Evolutionary conservation across 1,140 invertebrate species (phyloP).

Genomic region (Drosophila guanche): DNA sequence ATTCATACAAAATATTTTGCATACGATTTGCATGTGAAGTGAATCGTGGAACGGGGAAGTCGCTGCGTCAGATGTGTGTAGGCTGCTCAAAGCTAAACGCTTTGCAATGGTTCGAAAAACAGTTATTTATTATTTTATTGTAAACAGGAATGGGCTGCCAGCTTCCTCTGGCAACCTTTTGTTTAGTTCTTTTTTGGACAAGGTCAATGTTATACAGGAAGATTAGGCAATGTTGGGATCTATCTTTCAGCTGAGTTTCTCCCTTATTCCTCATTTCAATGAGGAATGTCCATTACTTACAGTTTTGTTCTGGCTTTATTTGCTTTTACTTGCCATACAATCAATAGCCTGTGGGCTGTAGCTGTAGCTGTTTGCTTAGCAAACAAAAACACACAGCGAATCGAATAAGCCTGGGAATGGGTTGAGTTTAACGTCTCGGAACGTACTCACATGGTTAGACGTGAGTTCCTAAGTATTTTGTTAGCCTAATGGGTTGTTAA

Average conservation of each 20-base stretch:
- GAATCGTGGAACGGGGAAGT: background rate
- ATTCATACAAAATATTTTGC: conserved; percentile 50
- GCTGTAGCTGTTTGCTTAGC: background rate
- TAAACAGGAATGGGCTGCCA: conserved; percentile 25
- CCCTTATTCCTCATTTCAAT: too few species aligned
- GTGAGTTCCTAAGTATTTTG: background rate
- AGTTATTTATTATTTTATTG: conserved; percentile 33
- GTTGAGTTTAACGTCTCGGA: too few species aligned
- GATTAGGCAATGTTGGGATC: conserved; percentile 15
- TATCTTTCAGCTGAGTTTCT: too few species aligned
- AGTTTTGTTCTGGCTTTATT: too few species aligned
- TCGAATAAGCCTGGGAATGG: too few species aligned
- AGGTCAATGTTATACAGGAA: conserved; percentile 70
- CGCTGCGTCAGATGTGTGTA: background rate
- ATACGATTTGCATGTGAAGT: conserved; percentile 62
- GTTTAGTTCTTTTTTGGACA: conserved; percentile 61
- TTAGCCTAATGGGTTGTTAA: conserved; percentile 14
- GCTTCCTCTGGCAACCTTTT: conserved; percentile 32
- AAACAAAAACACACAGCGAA: conserved; percentile 12
- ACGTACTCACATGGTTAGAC: too few species aligned
- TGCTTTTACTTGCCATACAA: too few species aligned
- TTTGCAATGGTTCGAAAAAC: conserved; percentile 6
- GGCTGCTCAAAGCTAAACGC: conserved; percentile 3
- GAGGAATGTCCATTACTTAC: too few species aligned
- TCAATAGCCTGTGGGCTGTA: too few species aligned